Percentiles rank a stretch among this genome's conserved stretches.
These are phyloP conservation scores for Leptatherina wallacei DNA, from an alignment of 2,797 vertebrate species.

Conservation along the genomic window DNA sequence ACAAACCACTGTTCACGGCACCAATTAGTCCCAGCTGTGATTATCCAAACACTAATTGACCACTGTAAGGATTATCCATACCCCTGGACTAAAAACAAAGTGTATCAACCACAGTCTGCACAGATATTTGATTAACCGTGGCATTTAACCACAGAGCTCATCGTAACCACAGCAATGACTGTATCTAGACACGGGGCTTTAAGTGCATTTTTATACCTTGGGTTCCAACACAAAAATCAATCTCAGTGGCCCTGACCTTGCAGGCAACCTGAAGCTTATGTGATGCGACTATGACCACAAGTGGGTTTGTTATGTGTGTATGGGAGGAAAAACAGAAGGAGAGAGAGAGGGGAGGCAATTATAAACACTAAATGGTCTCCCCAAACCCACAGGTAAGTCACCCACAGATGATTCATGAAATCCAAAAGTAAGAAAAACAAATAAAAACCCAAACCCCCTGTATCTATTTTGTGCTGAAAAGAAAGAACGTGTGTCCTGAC, in stretches of 20 bases:
- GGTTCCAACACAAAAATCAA: conserved; percentile 55
- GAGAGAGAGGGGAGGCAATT: conserved; percentile 65
- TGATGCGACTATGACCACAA: conserved; percentile 59
- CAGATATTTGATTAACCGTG: conserved; percentile 70
- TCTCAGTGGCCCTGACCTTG: conserved; percentile 69
- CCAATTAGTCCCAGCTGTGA: conserved; percentile 81
- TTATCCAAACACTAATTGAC: conserved; percentile 82
- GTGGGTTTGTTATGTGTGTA: conserved; percentile 23
- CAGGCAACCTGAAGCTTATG: conserved; percentile 49
- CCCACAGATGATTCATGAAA: conserved; percentile 79
- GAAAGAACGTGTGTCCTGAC: conserved; percentile 71
- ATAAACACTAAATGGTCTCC: conserved; percentile 83
- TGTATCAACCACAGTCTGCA: conserved; percentile 55
- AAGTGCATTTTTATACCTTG: conserved; percentile 52
- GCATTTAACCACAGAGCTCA: conserved; percentile 61
- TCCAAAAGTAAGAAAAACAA: conserved; percentile 53
- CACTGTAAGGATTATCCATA: conserved; percentile 70
- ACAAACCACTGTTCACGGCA: conserved; percentile 70
- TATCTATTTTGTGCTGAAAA: conserved; percentile 73
- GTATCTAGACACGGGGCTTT: conserved; percentile 54
- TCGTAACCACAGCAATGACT: conserved; percentile 60
- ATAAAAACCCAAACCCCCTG: conserved; percentile 57
- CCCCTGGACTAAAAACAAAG: conserved; percentile 64
- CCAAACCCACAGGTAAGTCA: conserved; percentile 73
- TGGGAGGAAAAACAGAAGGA: not conserved